phyloP scores from a whole-genome alignment of 2,113 vertebrate species.

The Lophura nycthemera region DNA sequence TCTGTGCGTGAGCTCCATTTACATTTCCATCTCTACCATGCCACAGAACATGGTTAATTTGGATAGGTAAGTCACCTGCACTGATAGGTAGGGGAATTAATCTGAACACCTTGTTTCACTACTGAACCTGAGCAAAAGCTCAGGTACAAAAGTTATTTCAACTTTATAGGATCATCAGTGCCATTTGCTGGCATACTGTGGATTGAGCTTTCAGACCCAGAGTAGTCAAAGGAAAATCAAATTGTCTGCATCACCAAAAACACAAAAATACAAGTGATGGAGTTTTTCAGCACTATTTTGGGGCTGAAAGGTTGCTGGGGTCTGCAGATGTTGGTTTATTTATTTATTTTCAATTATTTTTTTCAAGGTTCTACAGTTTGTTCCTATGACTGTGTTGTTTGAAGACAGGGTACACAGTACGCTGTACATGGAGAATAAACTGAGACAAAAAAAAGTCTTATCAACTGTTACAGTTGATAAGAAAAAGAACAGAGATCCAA shows the following conservation, averaged over 20 bases:
- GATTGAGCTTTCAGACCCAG: neutral
- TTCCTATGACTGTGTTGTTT: neutral
- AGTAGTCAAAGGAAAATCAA: neutral
- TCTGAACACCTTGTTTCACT: neutral
- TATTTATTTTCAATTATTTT: neutral
- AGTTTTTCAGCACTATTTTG: neutral
- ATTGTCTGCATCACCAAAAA: neutral
- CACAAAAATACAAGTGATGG: neutral
- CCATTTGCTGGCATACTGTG: neutral
- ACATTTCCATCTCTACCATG: neutral
- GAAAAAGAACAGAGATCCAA: neutral
- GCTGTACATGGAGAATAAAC: neutral
- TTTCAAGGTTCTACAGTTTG: neutral
- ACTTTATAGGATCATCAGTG: neutral
- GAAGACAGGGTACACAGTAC: neutral
- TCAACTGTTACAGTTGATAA: neutral
- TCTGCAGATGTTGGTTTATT: neutral
- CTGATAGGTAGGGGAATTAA: neutral
- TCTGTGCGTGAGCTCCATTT: neutral
- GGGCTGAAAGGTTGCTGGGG: neutral
- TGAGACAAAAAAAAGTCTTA: neutral
- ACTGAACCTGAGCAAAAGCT: neutral
- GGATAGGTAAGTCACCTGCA: neutral
- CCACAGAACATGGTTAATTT: neutral
- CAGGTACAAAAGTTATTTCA: neutral